Evolutionary conservation across 2,888 invertebrate genomes (phyloP).

Genomic region (Endotricha flammealis): DNA sequence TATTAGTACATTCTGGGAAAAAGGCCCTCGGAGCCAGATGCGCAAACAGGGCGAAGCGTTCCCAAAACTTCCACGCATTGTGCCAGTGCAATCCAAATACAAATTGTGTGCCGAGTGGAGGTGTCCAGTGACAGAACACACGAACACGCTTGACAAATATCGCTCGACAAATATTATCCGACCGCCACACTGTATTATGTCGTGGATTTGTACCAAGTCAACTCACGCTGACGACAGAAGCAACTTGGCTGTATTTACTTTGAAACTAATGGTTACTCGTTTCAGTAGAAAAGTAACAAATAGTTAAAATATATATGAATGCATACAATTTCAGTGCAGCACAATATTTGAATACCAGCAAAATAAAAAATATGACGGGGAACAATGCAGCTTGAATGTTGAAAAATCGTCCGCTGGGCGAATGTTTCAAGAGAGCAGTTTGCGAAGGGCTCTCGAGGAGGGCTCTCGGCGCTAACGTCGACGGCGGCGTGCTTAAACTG

Average conservation of each 20-base stretch:
- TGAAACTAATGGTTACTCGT: too few species aligned
- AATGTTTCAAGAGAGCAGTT: conserved; percentile 61
- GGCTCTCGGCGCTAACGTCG: conserved; percentile 52
- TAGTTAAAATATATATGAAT: too few species aligned
- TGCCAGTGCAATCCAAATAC: conserved; percentile 61
- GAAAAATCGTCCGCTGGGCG: conserved; percentile 51
- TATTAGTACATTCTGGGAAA: conserved; percentile 23
- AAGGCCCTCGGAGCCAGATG: conserved; percentile 29
- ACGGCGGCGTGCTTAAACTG: conserved; percentile 45
- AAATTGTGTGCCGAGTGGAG: conserved; percentile 61
- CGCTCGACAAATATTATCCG: conserved; percentile 68
- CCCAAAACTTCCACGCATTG: conserved; percentile 52
- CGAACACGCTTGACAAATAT: conserved; percentile 72
- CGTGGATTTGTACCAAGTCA: conserved; percentile 64
- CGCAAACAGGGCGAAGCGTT: conserved; percentile 44
- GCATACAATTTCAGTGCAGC: conserved; percentile 27
- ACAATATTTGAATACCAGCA: conserved; percentile 22
- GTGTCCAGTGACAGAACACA: conserved; percentile 73
- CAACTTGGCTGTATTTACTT: conserved; percentile 50
- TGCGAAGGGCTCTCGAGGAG: conserved; percentile 53
- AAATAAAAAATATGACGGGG: conserved; percentile 38
- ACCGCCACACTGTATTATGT: conserved; percentile 61
- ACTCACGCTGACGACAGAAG: conserved; percentile 56
- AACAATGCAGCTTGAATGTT: conserved; percentile 43
- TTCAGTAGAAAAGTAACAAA: conserved; percentile 49